Evolutionary conservation across 2,888 invertebrate genomes (phyloP).

Genomic region (Dryomyza anilis): DNA sequence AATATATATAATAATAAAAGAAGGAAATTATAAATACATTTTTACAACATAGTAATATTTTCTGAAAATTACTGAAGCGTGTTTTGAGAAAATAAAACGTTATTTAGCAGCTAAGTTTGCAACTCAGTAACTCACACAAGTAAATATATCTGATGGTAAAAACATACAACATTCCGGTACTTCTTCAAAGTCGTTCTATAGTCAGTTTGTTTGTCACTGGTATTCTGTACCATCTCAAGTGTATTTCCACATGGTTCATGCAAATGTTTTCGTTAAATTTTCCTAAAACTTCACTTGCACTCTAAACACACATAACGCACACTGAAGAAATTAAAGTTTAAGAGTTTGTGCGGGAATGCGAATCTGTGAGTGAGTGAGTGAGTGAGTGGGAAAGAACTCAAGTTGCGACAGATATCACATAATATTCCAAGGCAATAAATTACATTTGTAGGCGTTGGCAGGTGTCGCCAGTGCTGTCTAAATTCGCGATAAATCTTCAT

Average conservation of each 20-base stretch:
- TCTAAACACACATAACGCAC: conserved; percentile 1
- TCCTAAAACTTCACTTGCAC: not conserved
- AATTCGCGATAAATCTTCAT: conserved; percentile 63
- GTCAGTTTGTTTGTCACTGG: not conserved
- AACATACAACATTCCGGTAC: not conserved
- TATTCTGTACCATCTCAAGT: not conserved
- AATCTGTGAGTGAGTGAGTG: conserved; percentile 18
- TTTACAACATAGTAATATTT: too few species aligned
- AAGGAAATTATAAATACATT: too few species aligned
- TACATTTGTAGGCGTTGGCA: conserved; percentile 63
- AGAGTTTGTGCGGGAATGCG: conserved; percentile 7
- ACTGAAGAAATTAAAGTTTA: too few species aligned
- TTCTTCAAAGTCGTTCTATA: not conserved
- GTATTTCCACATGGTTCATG: not conserved
- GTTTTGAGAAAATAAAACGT: too few species aligned
- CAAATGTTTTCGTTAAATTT: conserved; percentile 5
- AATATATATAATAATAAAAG: too few species aligned
- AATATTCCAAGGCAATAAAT: conserved; percentile 57
- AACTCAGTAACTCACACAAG: too few species aligned
- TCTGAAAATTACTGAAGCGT: too few species aligned
- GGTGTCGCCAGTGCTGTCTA: conserved; percentile 63
- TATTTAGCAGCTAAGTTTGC: too few species aligned
- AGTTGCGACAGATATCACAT: conserved; percentile 40
- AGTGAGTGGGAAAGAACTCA: conserved; percentile 16
- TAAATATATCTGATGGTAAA: too few species aligned